Evolutionary conservation across 2,113 vertebrate genomes (phyloP).

Genomic region (Euleptes europaea): DNA sequence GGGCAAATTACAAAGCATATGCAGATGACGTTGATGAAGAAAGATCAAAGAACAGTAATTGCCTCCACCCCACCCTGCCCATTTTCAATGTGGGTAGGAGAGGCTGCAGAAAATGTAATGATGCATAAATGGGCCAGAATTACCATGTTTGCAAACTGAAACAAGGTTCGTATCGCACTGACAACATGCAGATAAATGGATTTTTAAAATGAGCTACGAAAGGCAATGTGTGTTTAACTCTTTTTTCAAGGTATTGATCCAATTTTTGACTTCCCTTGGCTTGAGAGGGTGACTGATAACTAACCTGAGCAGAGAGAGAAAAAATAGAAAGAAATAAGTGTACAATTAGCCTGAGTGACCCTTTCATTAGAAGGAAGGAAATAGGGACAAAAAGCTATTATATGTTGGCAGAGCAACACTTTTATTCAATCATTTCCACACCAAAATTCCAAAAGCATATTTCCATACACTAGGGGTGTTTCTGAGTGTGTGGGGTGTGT

Average conservation of each 20-base stretch:
- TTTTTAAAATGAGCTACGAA: constrained; percentile 4
- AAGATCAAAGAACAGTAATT: not conserved
- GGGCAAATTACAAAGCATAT: constrained; percentile 47
- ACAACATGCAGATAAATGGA: constrained; percentile 23
- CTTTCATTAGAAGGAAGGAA: not conserved
- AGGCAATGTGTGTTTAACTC: not conserved
- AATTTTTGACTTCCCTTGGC: not conserved
- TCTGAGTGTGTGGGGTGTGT: too few species aligned
- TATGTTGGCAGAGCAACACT: not conserved
- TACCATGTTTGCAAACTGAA: constrained; percentile 37
- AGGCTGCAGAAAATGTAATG: constrained; percentile 29
- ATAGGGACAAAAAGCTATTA: not conserved
- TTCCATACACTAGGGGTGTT: not conserved
- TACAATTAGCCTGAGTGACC: constrained; percentile 16
- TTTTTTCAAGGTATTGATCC: constrained; percentile 46
- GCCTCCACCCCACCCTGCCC: constrained; percentile 2
- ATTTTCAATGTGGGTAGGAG: constrained; percentile 8
- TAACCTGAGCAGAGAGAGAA: not conserved
- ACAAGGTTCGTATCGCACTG: constrained; percentile 53
- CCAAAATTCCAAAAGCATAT: not conserved
- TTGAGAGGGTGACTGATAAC: not conserved
- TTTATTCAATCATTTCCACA: not conserved
- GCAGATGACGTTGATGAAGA: constrained; percentile 34
- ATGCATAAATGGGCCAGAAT: constrained; percentile 44
- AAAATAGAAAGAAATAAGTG: not conserved